Evolutionary conservation across 2,888 invertebrate genomes (phyloP).

Genomic region (Teleiodes luculella): DNA sequence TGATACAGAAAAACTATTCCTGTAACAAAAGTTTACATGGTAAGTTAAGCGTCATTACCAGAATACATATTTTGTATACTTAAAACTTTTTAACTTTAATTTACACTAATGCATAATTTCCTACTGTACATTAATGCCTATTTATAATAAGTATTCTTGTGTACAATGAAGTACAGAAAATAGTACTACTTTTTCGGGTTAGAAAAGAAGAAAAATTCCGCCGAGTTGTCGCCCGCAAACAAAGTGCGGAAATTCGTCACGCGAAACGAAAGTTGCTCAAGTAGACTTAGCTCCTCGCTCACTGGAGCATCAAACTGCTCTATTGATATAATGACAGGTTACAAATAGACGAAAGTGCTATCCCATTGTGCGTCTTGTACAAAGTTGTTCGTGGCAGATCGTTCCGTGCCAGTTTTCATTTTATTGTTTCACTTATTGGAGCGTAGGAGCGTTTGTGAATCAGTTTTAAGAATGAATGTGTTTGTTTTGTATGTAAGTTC

Average conservation of each 20-base stretch:
- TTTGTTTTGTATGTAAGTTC: neutral
- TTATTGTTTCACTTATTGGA: slow-evolving; percentile 21
- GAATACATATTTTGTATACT: too few species aligned
- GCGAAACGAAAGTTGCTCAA: slow-evolving; percentile 17
- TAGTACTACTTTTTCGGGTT: too few species aligned
- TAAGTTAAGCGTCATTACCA: too few species aligned
- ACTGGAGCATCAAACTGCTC: slow-evolving; percentile 61
- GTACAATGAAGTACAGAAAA: too few species aligned
- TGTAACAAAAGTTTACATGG: too few species aligned
- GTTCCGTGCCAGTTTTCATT: slow-evolving; percentile 13
- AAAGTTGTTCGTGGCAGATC: slow-evolving; percentile 9
- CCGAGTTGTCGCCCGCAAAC: slow-evolving; percentile 3
- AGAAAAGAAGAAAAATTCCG: neutral
- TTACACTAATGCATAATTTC: too few species aligned
- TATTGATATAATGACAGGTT: slow-evolving; percentile 62
- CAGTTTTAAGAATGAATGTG: neutral
- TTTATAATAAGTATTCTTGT: too few species aligned
- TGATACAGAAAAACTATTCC: too few species aligned
- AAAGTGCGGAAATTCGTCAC: slow-evolving; percentile 15
- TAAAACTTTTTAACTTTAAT: too few species aligned
- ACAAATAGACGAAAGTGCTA: slow-evolving; percentile 64
- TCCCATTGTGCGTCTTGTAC: slow-evolving; percentile 13
- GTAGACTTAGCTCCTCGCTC: slow-evolving; percentile 39
- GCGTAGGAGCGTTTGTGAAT: slow-evolving; percentile 19
- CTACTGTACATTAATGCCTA: too few species aligned